Evolutionary conservation across 2,888 invertebrate genomes (phyloP).

Genomic region (Teinopalpus imperialis): DNA sequence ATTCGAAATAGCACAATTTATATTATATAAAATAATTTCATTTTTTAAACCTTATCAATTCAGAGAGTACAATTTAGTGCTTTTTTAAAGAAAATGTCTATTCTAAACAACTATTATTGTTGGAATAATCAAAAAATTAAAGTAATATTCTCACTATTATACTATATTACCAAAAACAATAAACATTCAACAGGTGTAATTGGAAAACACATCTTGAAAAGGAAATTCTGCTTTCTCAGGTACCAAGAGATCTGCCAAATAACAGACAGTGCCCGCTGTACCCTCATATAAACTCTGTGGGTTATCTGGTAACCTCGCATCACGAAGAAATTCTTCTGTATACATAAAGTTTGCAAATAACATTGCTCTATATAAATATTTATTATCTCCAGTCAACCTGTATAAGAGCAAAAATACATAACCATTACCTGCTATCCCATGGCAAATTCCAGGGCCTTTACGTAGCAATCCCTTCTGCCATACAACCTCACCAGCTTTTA

Average conservation of each 20-base stretch:
- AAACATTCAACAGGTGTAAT: constrained; percentile 35
- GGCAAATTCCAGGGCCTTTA: constrained; percentile 95
- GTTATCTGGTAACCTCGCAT: constrained; percentile 89
- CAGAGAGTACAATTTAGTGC: no score
- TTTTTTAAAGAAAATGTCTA: no score
- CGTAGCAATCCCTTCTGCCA: constrained; percentile 92
- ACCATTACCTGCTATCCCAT: constrained; percentile 92
- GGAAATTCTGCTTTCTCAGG: constrained; percentile 91
- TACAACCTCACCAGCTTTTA: constrained; percentile 87
- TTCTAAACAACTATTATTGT: no score
- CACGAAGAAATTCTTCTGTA: constrained; percentile 83
- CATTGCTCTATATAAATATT: constrained; percentile 87
- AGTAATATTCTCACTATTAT: no score
- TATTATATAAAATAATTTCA: no score
- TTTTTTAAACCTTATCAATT: no score
- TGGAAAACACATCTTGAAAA: constrained; percentile 87
- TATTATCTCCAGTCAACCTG: constrained; percentile 86
- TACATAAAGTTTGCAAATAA: constrained; percentile 89
- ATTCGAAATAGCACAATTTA: no score
- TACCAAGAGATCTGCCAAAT: constrained; percentile 87
- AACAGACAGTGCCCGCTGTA: constrained; percentile 92
- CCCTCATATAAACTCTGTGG: constrained; percentile 94
- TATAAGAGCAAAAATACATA: constrained; percentile 90
- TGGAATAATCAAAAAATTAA: no score
- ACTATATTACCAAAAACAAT: no score